A percentile compares a stretch with the other conserved stretches of the same genome.
phyloP scores from a whole-genome alignment of 2,888 invertebrate genomes.

The Chironomus tentans region DNA sequence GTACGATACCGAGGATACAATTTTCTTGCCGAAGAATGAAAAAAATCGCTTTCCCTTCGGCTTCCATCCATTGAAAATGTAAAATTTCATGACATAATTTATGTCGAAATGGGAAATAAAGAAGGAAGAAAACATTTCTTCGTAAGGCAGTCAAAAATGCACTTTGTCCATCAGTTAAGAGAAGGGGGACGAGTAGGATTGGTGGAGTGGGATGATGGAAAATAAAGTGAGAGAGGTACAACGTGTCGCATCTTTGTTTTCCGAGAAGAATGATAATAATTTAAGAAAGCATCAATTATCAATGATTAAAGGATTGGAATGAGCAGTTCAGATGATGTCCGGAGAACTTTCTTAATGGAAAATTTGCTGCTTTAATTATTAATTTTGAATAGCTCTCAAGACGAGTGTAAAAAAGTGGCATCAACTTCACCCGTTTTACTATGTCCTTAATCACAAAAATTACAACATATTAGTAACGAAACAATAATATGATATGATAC shows the following conservation, averaged over 20 bases:
- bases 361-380: not conserved
- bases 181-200: no score
- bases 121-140: not conserved
- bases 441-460: not conserved
- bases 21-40: not conserved
- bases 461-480: not conserved
- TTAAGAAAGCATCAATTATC: conserved; percentile 21
- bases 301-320: not conserved
- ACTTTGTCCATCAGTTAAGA: conserved; percentile 2
- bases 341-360: not conserved
- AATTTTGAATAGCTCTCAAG: not conserved
- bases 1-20: not conserved
- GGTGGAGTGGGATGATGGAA: not conserved
- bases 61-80: conserved; percentile 12
- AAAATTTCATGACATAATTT: conserved; percentile 25
- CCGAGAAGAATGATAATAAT: not conserved
- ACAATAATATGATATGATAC: not conserved
- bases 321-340: not conserved
- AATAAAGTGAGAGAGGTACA: not conserved
- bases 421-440: not conserved
- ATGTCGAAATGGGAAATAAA: conserved; percentile 1
- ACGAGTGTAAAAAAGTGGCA: not conserved
- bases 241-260: conserved; percentile 4
- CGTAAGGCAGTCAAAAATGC: not conserved
- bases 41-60: not conserved